Evolutionary conservation across 2,797 vertebrate genomes (phyloP), one percentile per base, ranked within the genome.

Genomic region (Eulemur coronatus): DNA sequence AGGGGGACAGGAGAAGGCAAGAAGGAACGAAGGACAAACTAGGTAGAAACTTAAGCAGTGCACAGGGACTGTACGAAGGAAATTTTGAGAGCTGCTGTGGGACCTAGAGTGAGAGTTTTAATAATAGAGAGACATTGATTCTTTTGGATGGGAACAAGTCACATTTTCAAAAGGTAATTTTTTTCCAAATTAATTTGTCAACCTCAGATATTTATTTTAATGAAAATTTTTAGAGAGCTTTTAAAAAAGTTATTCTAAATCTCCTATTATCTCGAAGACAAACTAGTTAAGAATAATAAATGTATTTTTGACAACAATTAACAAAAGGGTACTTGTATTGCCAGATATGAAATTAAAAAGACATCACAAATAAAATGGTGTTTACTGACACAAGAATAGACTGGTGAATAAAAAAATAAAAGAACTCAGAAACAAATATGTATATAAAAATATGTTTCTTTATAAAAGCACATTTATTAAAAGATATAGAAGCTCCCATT

Each of bases 101-200:
- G 17, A 15, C 7, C 57, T 5, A 33, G 84, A 96, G 30, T 28
- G 41, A 91, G 11, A 43, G 3, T 82, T 75, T 84, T 87, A 70
- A 52, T 79, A 81, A 79, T 26, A 69, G 63, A 73, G 15, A 94
- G 70, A 24, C 0, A 48, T 5, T 35, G 43, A 20, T 33, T 76
- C 61, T 81, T 76, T 69, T 26, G 46, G 63, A 50, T 55, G 50
- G 12, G 4, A 86, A 84, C 22, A 89, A 69, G n/a, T 43, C 41
- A 43, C 82, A 67, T 38, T 79, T 91, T 75, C 1, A 80, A 93
- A 82, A 96, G 17, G 9, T n/a, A 57, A 50, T 70, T 91, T 88
- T 28, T 67, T 81, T 94, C 33, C 9, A 86, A 89, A 82, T 91
- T 84, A 86, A 61, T 81, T 85, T 90, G 22, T 38, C 70, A 41